Percentiles rank a stretch among this genome's conserved stretches.
Conservation (phyloP, 2,888 invertebrate species). For the Piscicola geometra region DNA sequence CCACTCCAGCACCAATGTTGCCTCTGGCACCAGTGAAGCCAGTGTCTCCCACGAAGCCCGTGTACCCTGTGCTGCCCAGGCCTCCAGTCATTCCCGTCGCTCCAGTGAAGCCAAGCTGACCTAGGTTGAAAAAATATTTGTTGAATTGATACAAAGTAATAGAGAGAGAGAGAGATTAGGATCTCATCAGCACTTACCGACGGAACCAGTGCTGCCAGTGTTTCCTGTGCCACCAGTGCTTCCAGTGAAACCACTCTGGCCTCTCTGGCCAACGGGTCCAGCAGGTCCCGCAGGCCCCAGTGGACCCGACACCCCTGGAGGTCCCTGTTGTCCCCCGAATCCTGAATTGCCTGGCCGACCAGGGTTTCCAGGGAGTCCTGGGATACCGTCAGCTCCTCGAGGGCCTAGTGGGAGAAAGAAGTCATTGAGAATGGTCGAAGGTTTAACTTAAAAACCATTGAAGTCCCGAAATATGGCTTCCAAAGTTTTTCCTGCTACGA, state of each 20-base stretch:
- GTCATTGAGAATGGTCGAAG: neutral
- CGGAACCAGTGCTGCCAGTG: constrained; percentile 9
- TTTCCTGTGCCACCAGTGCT: constrained; percentile 34
- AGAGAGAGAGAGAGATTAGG: neutral
- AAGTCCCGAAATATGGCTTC: neutral
- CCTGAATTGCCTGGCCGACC: constrained; percentile 33
- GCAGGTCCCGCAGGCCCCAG: constrained; percentile 18
- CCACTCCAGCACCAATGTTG: constrained; percentile 45
- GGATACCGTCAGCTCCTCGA: neutral
- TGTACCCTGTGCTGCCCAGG: constrained; percentile 20
- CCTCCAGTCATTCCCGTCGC: constrained; percentile 7
- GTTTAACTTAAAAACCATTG: neutral
- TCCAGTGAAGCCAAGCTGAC: constrained; percentile 12
- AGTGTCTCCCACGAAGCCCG: constrained; percentile 36
- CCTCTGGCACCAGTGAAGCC: constrained; percentile 30
- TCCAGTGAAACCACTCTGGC: constrained; percentile 31
- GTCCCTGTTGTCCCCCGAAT: constrained; percentile 53
- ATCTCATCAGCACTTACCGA: neutral
- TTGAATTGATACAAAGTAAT: neutral
- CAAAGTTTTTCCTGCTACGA: no score
- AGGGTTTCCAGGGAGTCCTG: constrained; percentile 31
- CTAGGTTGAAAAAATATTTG: neutral
- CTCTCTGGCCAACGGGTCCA: constrained; percentile 14
- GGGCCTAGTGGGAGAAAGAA: neutral
- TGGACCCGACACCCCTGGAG: constrained; percentile 44